These are phyloP conservation scores for Periphyllus acericola DNA, from an alignment of 2,888 invertebrate species.

Conservation along the genomic window DNA sequence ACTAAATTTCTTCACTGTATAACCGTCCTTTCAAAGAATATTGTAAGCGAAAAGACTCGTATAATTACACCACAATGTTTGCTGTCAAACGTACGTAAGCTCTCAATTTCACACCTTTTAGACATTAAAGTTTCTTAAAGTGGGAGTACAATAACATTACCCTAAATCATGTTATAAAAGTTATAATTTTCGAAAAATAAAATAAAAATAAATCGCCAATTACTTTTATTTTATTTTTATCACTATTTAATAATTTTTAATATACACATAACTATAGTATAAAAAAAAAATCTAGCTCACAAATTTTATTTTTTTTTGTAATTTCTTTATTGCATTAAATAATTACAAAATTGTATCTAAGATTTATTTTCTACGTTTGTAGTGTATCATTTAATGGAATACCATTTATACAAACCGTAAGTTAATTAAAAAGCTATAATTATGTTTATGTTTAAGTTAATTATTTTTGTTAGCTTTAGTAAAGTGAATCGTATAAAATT, in stretches of 20 bases:
- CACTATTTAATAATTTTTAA: not conserved
- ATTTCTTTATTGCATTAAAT: too few species aligned
- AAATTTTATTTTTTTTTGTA: too few species aligned
- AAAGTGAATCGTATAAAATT: too few species aligned
- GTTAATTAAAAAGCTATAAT: too few species aligned
- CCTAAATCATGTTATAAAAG: not conserved
- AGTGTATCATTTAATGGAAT: too few species aligned
- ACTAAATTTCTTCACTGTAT: not conserved
- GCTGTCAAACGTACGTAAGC: slow-evolving; percentile 5
- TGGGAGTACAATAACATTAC: not conserved
- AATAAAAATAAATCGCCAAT: not conserved
- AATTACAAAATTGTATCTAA: too few species aligned
- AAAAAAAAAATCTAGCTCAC: too few species aligned
- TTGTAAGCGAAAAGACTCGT: not conserved
- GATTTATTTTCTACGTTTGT: too few species aligned
- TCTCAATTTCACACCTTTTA: slow-evolving; percentile 12
- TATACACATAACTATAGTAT: too few species aligned
- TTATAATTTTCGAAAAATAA: not conserved
- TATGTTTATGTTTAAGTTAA: too few species aligned
- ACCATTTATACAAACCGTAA: too few species aligned
- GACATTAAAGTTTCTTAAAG: not conserved
- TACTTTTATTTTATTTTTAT: not conserved
- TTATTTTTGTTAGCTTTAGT: too few species aligned
- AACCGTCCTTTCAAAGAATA: not conserved
- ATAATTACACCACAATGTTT: slow-evolving; percentile 23